Evolutionary conservation across 2,888 invertebrate genomes (phyloP), one percentile per base, ranked within the genome.

Genomic region (Physocephala rufipes): DNA sequence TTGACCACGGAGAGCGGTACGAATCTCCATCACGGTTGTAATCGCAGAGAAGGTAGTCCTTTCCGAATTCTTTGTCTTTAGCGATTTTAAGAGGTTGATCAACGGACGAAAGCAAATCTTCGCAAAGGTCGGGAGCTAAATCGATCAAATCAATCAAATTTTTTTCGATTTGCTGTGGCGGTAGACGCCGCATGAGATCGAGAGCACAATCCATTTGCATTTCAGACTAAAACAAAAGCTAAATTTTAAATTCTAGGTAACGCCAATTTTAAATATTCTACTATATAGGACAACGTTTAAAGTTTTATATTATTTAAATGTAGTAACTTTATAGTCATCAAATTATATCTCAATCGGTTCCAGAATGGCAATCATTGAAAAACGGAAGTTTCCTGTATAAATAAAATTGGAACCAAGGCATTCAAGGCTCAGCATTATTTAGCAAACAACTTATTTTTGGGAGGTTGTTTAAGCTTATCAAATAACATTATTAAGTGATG

Each of bases 1-100:
- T 99, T 77, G 97, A 98, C 99, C 99, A 99, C 1, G 99, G 99
- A 24, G 99, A 99, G 81, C 95, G 91, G 87, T 98, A 98, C 1
- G 97, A 98, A 87, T 99, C 99, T 26, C 99, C 99, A 87, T 99
- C 99, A 78, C 99, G 91, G 87, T 99, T 99, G 85, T 99, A 99
- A 88, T 99, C 99, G 86, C 99, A 99, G 26, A 99, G 88, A 73
- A 99, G 89, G 87, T 98, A 99, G 86, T 99, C 99, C 86, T 96
- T 97, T 63, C 98, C 98, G 77, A 93, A 93, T 82, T 93, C 93
- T 83, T 95, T 95, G 86, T 99, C 99, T 86, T 93, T 92, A 73
- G 97, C 97, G 80, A 99, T 96, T 89, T 99, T 99, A 75, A 99
- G 88, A 2, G 99, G 99, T 87, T 99, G 99, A 87, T 99, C 99